Evolutionary conservation across 2,888 invertebrate genomes (phyloP), one percentile per base, ranked within the genome.

Genomic region (Tuta absoluta): DNA sequence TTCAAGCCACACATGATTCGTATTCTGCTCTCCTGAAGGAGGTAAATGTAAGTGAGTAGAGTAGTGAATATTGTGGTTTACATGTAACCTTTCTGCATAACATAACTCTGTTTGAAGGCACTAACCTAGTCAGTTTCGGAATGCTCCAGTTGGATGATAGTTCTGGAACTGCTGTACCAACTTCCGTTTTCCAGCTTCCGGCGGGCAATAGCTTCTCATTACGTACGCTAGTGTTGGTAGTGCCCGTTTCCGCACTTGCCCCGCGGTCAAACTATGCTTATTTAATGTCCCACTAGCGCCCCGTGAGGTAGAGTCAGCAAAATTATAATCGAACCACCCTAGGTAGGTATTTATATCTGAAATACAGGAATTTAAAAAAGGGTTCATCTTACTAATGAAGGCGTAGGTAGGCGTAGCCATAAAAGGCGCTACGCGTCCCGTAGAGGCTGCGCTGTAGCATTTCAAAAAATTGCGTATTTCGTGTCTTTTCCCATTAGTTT

Each of bases 241-340:
- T 62, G 59, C 72, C 62, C 66, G 68, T 70, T 71, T 69, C 69
- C 69, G 69, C 72, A 75, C 76, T 69, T 71, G 78, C 73, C 72
- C 73, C 74, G 72, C 71, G 73, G 78, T 83, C 80, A 82, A 84
- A 85, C 84, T 84, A 85, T 85, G 83, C 84, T 86, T 86, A 86
- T 87, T 81, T 81, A 77, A 80, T 81, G 75, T 75, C 81, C 75
- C 75, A 75, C 76, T 76, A 63, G 68, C 66, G 63, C 62, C 62
- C 37, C 45, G 33, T 37, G 21, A 21, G 23, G 60, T 64, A 67
- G 62, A 58, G 64, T 63, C 65, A 56, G 41, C 48, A 23, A 60
- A 60, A 61, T 17, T 24, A 53, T 53, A 12, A 21, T 56, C 23
- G 24, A 24, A 7, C 12, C 56, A 57, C 11, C 10, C 5, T 7